phyloP scores from a whole-genome alignment of 1,140 invertebrate species.

The Melanaphis sacchari region DNA sequence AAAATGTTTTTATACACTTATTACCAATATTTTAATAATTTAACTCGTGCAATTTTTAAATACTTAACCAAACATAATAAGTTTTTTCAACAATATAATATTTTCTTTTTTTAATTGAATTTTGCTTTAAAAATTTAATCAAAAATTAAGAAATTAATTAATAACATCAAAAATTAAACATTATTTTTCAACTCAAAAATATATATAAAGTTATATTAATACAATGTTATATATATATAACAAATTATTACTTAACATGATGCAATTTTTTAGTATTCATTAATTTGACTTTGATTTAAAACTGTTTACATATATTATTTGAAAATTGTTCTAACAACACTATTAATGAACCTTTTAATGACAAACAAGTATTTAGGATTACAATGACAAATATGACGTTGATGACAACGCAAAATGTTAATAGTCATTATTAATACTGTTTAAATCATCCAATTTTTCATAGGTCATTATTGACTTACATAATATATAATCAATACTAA shows the following conservation, averaged over 20 bases:
- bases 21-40: background rate
- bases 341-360: background rate
- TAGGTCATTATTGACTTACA: background rate
- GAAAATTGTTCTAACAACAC: background rate
- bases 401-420: background rate
- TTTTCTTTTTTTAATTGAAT: background rate
- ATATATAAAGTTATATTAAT: background rate
- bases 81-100: background rate
- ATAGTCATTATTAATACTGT: slow-evolving; percentile 6
- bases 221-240: background rate
- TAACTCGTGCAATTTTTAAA: background rate
- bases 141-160: background rate
- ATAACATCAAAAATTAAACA: background rate
- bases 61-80: background rate
- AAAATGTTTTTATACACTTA: background rate
- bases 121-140: background rate
- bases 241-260: background rate
- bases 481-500: background rate
- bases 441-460: background rate
- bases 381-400: background rate
- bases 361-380: background rate
- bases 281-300: background rate
- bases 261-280: background rate
- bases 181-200: background rate
- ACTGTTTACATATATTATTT: background rate